Conservation (phyloP, 2,113 vertebrate species). For the Coreoperca whiteheadi region DNA sequence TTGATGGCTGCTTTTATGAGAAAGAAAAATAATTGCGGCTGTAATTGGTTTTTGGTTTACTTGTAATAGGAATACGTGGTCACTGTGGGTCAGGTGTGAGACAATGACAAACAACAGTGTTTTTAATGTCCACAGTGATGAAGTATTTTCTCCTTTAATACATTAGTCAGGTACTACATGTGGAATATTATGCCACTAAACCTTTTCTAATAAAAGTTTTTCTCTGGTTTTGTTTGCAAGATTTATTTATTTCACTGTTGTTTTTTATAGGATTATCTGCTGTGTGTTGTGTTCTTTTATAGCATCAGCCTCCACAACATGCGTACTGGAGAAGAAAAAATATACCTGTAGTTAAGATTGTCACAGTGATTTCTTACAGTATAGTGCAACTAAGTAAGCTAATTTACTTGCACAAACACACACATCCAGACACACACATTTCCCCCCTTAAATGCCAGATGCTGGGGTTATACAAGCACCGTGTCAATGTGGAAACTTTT, state of each 20-base stretch:
- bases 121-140: slow-evolving; percentile 2
- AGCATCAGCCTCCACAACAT: too few species aligned
- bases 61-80: neutral
- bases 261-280: neutral
- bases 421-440: neutral
- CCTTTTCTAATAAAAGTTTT: neutral
- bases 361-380: neutral
- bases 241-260: neutral
- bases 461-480: slow-evolving; percentile 21
- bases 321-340: neutral
- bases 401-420: slow-evolving; percentile 4
- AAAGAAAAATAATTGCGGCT: slow-evolving; percentile 29
- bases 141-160: neutral
- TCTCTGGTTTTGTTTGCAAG: neutral
- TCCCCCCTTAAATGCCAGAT: slow-evolving; percentile 15
- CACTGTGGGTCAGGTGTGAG: neutral
- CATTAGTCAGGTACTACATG: neutral
- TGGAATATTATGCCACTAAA: neutral
- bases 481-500: slow-evolving; percentile 2
- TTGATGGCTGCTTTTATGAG: slow-evolving; percentile 18
- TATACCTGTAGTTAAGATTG: neutral
- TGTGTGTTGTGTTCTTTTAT: neutral
- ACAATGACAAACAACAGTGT: neutral
- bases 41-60: slow-evolving; percentile 46
- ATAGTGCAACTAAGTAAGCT: neutral